Evolutionary conservation across 2,888 invertebrate genomes (phyloP), one percentile per base, ranked within the genome.

Genomic region (Drosophila paracracens): DNA sequence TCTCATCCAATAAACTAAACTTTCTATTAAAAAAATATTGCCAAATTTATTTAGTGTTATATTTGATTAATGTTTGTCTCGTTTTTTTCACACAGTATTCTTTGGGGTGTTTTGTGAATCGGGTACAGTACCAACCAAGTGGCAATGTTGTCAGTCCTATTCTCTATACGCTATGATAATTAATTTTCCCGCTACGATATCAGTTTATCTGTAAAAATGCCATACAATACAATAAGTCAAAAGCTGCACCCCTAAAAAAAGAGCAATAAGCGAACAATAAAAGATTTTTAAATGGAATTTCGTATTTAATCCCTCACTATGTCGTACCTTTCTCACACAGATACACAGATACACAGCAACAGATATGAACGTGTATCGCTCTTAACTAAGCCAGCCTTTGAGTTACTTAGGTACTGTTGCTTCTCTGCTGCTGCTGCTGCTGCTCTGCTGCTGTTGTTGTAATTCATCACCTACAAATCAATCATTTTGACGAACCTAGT

Each of bases 391-490:
- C 82, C 72, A 68, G 72, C 62, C 81, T 88, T 80, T 78, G 80
- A 71, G 56, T 56, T 54, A 54, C 54, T 36, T 38, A 46, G 46
- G 46, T 46, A 46, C 70, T 50, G 59, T 27, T 53, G 38, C 18
- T 60, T 79, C 7, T 0, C 33, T 50, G 35, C 18, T 61, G 79
- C 25, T 53, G 53, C 21, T 25, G 21, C 27, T 52, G 70, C 52
- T 46, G 60, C 48, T 53, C 16, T 60, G 81, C n/a, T 31, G 33
- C 53, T 82, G 82, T 91, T 91, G 91, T 91, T 91, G 91, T 91
- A 91, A 91, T 92, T 92, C 91, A 91, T 91, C 91, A 91, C 92
- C 91, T 91, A 89, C 90, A 91, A 91, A 91, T 91, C 91, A 91
- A 91, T 92, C 92, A 92, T 92, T 92, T 91, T 92, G 92, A 92